Base-by-base conservation (phyloP, 2,888 invertebrate species). In the Thysanoteuthis rhombus region DNA sequence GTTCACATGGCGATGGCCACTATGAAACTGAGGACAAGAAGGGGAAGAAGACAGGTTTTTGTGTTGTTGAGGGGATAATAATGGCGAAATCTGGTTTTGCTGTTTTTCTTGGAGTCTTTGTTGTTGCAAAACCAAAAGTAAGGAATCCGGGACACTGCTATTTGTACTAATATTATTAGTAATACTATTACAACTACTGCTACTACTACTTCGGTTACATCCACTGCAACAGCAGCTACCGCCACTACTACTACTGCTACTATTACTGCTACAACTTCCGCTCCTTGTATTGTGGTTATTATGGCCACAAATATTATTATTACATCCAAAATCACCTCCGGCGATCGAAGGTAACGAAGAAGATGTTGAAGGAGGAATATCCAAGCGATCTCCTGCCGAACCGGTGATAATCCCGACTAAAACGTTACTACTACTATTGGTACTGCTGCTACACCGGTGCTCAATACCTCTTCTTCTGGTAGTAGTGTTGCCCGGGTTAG, bases 221-320 rank as follows among this genome's bases (percentile, higher is more conserved):
- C 40, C n/a, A 39, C 39, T 91, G 32, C 39, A 42, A 45, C 91
- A n/a, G n/a, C 45, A 40, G 28, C 91, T 91, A 39, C 91, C 22
- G 28, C 92, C 39, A 28, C 42, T 92, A 42, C 42, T 92, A 42
- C 92, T 92, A 92, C 92, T 40, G 16, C 91, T 92, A 28, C 92
- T 92, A 32, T n/a, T 45, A 42, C 92, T 92, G 22, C 92, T 92
- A 92, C 92, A 45, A 92, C 92, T 92, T 92, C 92, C 92, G 40
- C 32, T 45, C 32, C 92, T n/a, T 19, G 42, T 92, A 39, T 39
- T 92, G 92, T 28, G 40, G 39, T 19, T 92, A n/a, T 42, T 39
- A 32, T 42, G 39, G 90, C 39, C 75, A 75, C 75, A n/a, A n/a
- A 75, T n/a, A n/a, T 75, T 75, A n/a, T n/a, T 75, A n/a, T 75